Evolutionary conservation across 2,113 vertebrate species (phyloP).

Genomic region (Columbina picui): DNA sequence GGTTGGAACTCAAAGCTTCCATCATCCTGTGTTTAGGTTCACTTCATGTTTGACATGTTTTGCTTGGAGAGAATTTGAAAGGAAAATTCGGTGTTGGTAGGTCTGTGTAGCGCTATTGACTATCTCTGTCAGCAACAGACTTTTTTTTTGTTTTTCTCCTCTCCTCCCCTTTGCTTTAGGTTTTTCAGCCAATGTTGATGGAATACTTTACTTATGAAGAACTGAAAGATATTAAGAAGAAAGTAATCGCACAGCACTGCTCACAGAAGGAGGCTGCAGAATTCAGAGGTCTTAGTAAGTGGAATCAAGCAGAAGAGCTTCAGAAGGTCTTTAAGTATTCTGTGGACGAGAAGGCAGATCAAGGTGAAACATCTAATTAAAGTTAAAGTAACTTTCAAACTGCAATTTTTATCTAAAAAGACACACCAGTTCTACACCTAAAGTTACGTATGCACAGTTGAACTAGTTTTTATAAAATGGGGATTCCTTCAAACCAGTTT

Average conservation of each 20-base stretch:
- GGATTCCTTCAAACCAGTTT: neutral
- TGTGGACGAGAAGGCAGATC: constrained; percentile 90
- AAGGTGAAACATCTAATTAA: constrained; percentile 79
- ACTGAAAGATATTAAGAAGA: constrained; percentile 97
- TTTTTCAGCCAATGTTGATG: constrained; percentile 99
- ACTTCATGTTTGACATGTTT: neutral
- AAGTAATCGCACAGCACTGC: constrained; percentile 95
- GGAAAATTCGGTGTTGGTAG: neutral
- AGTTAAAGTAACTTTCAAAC: neutral
- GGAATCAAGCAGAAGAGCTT: constrained; percentile 92
- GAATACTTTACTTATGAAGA: constrained; percentile 98
- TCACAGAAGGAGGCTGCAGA: constrained; percentile 86
- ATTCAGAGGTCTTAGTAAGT: constrained; percentile 87
- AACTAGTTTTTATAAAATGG: neutral
- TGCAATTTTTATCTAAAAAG: neutral
- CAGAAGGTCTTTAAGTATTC: constrained; percentile 94
- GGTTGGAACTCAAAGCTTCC: neutral
- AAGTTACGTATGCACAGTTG: neutral
- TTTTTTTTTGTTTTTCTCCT: neutral
- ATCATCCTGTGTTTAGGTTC: neutral
- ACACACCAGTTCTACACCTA: neutral
- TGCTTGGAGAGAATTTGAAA: neutral
- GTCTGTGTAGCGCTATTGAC: neutral
- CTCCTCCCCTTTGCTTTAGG: constrained; percentile 73
- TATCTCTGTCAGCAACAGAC: neutral